A percentile compares a stretch with the other conserved stretches of the same genome.
Conservation (phyloP, 1,140 invertebrate species). For the Drosophila virilis region DNA sequence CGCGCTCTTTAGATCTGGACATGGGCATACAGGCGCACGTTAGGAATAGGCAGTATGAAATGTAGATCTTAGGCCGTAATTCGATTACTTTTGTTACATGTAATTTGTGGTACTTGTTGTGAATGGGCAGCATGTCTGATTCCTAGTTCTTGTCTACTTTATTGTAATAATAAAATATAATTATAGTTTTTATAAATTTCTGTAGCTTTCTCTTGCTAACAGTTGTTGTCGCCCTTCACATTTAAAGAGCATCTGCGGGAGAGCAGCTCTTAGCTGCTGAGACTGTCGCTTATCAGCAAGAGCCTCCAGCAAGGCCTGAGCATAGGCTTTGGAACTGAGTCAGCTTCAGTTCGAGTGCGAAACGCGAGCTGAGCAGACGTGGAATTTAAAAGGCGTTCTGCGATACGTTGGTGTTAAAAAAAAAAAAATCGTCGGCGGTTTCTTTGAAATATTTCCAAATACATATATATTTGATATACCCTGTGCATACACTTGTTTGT, state of each 20-base stretch:
- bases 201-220: background rate
- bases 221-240: background rate
- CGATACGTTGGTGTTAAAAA: constrained; percentile 44
- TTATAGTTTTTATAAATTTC: constrained; percentile 31
- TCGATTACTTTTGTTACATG: constrained; percentile 62
- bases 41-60: constrained; percentile 32
- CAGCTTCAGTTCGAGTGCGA: constrained; percentile 62
- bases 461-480: constrained; percentile 34
- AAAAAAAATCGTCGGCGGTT: constrained; percentile 41
- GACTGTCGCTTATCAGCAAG: constrained; percentile 59
- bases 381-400: constrained; percentile 24
- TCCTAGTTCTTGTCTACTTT: constrained; percentile 52
- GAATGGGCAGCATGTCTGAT: constrained; percentile 41
- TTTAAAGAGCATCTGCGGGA: constrained; percentile 22
- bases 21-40: constrained; percentile 63
- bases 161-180: constrained; percentile 39
- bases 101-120: constrained; percentile 63
- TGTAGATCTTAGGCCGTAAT: constrained; percentile 30
- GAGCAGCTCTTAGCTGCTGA: constrained; percentile 40
- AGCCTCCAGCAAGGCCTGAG: constrained; percentile 69
- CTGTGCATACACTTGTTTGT: too few relatives aligned
- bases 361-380: constrained; percentile 58
- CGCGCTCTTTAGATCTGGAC: constrained; percentile 59
- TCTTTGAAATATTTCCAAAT: constrained; percentile 54
- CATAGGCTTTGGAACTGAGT: constrained; percentile 34